Evolutionary conservation across 2,888 invertebrate species (phyloP).

Genomic region (Bellardia bayeri): DNA sequence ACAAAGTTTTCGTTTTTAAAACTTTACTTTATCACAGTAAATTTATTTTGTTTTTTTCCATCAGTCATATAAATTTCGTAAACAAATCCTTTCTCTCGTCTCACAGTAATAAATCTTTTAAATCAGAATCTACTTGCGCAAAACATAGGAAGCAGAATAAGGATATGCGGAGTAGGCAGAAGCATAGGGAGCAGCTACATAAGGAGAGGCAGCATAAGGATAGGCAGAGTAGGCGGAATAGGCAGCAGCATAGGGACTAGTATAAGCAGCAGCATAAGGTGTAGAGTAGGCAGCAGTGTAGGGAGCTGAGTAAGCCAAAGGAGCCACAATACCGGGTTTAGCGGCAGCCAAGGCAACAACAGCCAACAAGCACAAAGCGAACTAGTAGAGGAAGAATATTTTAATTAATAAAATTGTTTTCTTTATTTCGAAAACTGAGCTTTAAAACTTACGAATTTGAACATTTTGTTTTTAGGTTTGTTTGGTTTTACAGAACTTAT

Average conservation of each 20-base stretch:
- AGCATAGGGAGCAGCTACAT: conserved; percentile 75
- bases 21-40: conserved; percentile 32
- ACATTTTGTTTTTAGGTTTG: conserved; percentile 67
- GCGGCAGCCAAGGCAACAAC: conserved; percentile 75
- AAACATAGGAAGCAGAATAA: conserved; percentile 66
- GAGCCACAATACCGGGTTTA: conserved; percentile 76
- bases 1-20: background rate
- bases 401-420: conserved; percentile 51
- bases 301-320: conserved; percentile 74
- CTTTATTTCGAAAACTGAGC: too few relatives aligned
- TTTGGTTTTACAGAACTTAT: conserved; percentile 48
- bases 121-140: conserved; percentile 62
- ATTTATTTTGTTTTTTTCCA: conserved; percentile 14
- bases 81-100: background rate
- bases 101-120: background rate
- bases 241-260: conserved; percentile 69
- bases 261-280: conserved; percentile 76
- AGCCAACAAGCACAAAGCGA: conserved; percentile 74
- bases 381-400: conserved; percentile 42
- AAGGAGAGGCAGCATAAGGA: conserved; percentile 74
- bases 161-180: conserved; percentile 71
- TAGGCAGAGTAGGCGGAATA: conserved; percentile 68
- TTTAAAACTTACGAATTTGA: conserved; percentile 72
- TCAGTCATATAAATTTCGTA: background rate
- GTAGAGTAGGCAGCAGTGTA: conserved; percentile 72